A percentile compares a stretch with the other conserved stretches of the same genome.
Conservation (phyloP, 2,797 vertebrate species). For the Urophycis tenuis region DNA sequence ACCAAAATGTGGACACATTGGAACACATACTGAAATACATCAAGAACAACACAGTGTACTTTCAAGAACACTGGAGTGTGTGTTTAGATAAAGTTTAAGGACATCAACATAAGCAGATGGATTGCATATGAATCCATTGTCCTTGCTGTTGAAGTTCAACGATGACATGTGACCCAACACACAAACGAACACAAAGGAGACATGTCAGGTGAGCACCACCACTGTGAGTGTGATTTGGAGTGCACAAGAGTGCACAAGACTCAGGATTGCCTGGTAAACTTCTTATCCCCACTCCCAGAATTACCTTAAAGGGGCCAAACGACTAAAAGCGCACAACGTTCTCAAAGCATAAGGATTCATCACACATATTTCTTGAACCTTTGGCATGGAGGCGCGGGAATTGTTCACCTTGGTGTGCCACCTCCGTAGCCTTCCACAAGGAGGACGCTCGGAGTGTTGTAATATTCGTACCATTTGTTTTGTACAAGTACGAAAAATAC, state of each 20-base stretch:
- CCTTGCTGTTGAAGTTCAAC: conserved; percentile 37
- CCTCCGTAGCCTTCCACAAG: background rate
- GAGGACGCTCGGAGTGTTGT: background rate
- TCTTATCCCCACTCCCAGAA: background rate
- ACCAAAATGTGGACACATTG: conserved; percentile 50
- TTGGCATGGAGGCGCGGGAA: background rate
- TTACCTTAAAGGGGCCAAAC: background rate
- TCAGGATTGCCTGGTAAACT: background rate
- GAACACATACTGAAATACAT: conserved; percentile 42
- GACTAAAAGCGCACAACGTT: background rate
- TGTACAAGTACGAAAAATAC: conserved; percentile 32
- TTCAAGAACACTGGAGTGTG: conserved; percentile 27
- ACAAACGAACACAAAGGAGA: background rate
- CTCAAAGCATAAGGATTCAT: background rate
- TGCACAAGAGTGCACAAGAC: background rate
- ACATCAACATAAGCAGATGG: conserved; percentile 44
- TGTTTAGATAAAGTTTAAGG: conserved; percentile 39
- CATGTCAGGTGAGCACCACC: background rate
- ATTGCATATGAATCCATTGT: conserved; percentile 25
- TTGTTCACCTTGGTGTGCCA: background rate
- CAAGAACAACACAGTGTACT: conserved; percentile 34
- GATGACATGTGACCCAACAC: conserved; percentile 32
- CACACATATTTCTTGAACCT: background rate
- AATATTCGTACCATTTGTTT: background rate
- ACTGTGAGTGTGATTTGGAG: background rate